Evolutionary conservation across 2,888 invertebrate species (phyloP), one percentile per base, ranked within the genome.

Genomic region (Cephus pulcher): DNA sequence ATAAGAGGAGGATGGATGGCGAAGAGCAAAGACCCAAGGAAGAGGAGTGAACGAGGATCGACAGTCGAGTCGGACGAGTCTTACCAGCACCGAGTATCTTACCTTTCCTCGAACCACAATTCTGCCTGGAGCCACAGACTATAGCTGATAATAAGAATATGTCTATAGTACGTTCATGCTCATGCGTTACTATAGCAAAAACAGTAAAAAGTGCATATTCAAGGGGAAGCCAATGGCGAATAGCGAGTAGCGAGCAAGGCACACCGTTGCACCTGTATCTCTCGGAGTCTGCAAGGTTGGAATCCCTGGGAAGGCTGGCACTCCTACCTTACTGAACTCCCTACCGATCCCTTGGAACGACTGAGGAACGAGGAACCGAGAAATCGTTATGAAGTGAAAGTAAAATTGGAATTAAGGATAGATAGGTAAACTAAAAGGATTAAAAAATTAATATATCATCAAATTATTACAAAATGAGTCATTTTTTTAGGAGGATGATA

Each of bases 181-280:
- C 9, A 30, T 33, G 71, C 71, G n/a, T 77, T n/a, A 81, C 79
- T 81, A 77, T 80, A 81, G 79, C 77, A 82, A 84, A 82, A 83
- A 80, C 79, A 84, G 82, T 83, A 85, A 86, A 84, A 84, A 83
- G 80, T 77, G 76, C 77, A 68, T 79, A 81, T 80, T 84, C 79
- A 78, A 78, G 78, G 71, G 71, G 32, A 70, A 70, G 71, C 79
- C 74, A 15, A 79, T 77, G 74, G 71, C 75, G 75, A 76, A 78
- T 79, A 81, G 77, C 78, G 80, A 78, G 80, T 79, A 81, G 77
- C 78, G 80, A 78, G 79, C 79, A 82, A 74, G 78, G 81, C 73
- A 79, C 87, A 84, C 84, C 84, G 85, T 87, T 86, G 84, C 87
- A 87, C 87, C 87, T 87, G 84, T 86, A 85, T 81, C 83, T 84